Conservation (phyloP, 2,888 invertebrate genomes). For the Ennomos fuscantarius region DNA sequence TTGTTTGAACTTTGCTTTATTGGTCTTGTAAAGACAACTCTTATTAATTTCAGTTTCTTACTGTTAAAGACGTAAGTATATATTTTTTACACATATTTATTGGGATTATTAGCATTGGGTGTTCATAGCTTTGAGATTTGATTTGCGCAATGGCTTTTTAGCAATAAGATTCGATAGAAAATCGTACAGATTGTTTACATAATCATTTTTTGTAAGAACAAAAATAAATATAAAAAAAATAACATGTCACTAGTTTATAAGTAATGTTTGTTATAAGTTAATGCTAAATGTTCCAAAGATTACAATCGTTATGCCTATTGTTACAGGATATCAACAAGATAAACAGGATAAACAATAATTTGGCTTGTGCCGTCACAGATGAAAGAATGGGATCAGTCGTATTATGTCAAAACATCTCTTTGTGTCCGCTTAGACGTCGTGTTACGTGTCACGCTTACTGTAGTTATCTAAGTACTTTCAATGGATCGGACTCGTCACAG, state of each 20-base stretch:
- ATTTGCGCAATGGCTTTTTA: too few species aligned
- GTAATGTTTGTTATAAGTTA: too few species aligned
- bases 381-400: constrained; percentile 64
- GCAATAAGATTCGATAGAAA: too few species aligned
- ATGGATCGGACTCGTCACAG: constrained; percentile 33
- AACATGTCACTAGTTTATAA: too few species aligned
- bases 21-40: constrained; percentile 16
- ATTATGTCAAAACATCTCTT: constrained; percentile 76
- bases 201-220: too few species aligned
- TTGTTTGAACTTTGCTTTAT: constrained; percentile 33
- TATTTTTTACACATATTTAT: too few species aligned
- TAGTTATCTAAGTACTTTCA: too few species aligned
- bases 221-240: too few species aligned
- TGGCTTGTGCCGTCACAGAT: constrained; percentile 53
- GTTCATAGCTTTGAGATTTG: too few species aligned
- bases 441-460: constrained; percentile 20
- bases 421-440: constrained; percentile 53
- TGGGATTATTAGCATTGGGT: too few species aligned
- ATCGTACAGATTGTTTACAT: too few species aligned
- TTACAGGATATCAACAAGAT: constrained; percentile 54
- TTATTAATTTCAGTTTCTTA: constrained; percentile 21
- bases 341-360: constrained; percentile 63
- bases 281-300: constrained; percentile 29
- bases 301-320: constrained; percentile 46
- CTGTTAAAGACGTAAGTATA: too few species aligned